phyloP scores from a whole-genome alignment of 2,113 vertebrate genomes.

The Thamnophis sirtalis region DNA sequence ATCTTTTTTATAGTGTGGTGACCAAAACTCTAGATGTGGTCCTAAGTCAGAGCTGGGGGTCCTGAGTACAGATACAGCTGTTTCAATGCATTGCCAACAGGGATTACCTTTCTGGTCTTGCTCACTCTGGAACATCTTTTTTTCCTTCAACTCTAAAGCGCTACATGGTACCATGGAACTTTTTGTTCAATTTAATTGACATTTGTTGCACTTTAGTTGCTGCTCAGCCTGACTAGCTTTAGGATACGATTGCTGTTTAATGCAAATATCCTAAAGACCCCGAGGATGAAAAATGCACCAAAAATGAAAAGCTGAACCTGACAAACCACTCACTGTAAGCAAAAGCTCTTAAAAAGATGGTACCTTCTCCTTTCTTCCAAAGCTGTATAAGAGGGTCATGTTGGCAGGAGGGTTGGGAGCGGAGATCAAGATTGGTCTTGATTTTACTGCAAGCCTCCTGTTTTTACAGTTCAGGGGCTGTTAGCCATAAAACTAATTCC shows the following conservation, averaged over 20 bases:
- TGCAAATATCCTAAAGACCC: background rate
- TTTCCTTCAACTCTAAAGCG: background rate
- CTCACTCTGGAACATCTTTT: background rate
- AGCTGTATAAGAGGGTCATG: background rate
- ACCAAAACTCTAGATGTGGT: no score
- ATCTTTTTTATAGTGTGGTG: no score
- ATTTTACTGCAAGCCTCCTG: background rate
- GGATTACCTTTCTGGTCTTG: background rate
- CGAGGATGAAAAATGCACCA: background rate
- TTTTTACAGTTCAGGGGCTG: background rate
- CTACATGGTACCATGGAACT: background rate
- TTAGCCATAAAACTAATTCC: constrained; percentile 15
- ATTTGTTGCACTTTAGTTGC: background rate
- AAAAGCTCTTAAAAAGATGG: background rate
- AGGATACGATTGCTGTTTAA: background rate
- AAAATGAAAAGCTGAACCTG: background rate
- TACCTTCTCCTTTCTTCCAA: background rate
- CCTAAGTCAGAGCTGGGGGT: background rate
- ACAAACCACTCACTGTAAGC: background rate
- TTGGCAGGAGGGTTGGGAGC: background rate
- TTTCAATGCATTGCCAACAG: background rate
- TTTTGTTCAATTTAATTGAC: background rate
- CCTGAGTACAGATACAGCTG: background rate
- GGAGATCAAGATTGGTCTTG: background rate
- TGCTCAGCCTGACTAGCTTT: background rate